Base-by-base conservation (phyloP, 2,888 invertebrate species). In the Mystacides longicornis region DNA sequence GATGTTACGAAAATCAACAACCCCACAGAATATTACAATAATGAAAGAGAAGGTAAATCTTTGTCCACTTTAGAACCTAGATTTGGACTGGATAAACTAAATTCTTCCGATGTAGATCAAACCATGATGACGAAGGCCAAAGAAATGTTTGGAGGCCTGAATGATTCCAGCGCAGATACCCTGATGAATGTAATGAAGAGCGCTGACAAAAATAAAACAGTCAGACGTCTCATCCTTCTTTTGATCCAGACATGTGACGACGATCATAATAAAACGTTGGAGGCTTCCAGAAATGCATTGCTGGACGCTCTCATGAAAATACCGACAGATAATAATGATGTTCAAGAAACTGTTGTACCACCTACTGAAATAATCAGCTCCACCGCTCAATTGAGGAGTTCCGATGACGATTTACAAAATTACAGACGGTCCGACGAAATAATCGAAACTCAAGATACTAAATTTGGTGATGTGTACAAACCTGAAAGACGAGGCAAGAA, bases 161-260 rank as follows among this genome's bases (percentile, higher is more conserved):
- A 90, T 64, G 84, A 85, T 9, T 83, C 87, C 0, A 87, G 88
- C 58, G 81, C 85, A 0, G 78, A 83, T 58, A 86, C 87, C 62
- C 74, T 91, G 53, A 82, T 89, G 78, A 81, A 82, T 58, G 87
- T 89, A 37, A 90, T 91, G 89, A 85, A 86, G 65, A 86, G 88
- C 67, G 89, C 89, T 0, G 85, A 85, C 63, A 82, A 81, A 62
- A 88, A 89, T 62, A 86, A 86, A 55, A 83, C 86, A 0, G 87
- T 89, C 0, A 77, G 85, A 50, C 78, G 87, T 60, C 72, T 91
- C 23, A 84, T 91, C 55, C 71, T 91, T 23, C 69, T 91, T 22
- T 71, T 91, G 57, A 87, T 91, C 19, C 89, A 86, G 64, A 88
- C 88, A 55, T 89, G 89, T 66, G 86, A 84, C 63, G 83, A 84